These are phyloP conservation scores for Cephus spinipes DNA, from an alignment of 2,888 invertebrate species.

Conservation along the genomic window DNA sequence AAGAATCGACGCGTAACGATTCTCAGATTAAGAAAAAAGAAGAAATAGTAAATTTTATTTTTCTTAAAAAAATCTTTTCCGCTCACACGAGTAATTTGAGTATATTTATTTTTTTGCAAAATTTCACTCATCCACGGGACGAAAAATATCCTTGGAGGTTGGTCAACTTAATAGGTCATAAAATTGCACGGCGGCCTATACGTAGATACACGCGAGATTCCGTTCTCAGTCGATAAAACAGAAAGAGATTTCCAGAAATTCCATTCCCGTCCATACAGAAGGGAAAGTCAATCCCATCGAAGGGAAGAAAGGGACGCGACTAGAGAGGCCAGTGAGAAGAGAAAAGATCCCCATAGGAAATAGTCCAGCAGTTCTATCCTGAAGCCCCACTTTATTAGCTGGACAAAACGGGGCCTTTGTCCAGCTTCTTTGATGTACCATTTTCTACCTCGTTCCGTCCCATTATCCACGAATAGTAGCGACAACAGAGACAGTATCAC, in stretches of 20 bases:
- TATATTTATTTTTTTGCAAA: too few species aligned
- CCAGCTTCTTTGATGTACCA: constrained; percentile 41
- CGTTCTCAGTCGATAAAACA: background rate
- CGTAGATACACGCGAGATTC: background rate
- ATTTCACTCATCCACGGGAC: background rate
- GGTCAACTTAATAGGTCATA: background rate
- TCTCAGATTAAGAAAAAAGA: background rate
- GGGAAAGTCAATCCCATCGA: background rate
- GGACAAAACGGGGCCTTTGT: constrained; percentile 8
- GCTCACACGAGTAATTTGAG: too few species aligned
- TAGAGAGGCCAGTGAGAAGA: background rate
- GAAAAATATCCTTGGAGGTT: background rate
- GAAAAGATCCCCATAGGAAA: background rate
- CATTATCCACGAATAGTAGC: constrained; percentile 42
- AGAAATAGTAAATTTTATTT: too few species aligned
- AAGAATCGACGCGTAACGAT: background rate
- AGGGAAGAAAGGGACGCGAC: too few species aligned
- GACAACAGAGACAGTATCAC: constrained; percentile 11
- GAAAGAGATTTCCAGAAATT: background rate
- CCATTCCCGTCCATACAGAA: background rate
- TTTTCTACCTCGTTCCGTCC: constrained; percentile 41
- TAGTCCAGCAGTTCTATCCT: background rate
- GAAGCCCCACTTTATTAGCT: constrained; percentile 3
- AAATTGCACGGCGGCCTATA: background rate
- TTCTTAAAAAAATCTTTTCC: background rate